phyloP scores from a whole-genome alignment of 1,140 invertebrate genomes.

The Mamestra configurata region DNA sequence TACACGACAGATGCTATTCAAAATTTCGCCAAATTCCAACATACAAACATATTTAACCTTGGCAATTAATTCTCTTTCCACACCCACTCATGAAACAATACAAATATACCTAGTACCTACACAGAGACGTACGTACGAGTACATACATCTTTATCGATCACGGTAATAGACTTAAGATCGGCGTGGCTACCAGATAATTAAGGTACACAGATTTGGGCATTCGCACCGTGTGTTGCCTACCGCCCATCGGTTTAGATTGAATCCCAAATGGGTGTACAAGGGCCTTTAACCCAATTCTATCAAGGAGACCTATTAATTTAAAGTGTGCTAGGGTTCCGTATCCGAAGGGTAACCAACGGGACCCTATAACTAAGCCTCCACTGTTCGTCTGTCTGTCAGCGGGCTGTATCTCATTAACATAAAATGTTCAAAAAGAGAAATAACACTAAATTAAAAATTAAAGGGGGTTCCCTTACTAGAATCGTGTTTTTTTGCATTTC shows the following conservation, averaged over 20 bases:
- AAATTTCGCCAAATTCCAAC: too few species aligned
- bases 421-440: too few species aligned
- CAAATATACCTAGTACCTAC: not conserved
- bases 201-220: constrained; percentile 47
- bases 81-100: not conserved
- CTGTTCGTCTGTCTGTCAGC: too few species aligned
- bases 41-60: too few species aligned
- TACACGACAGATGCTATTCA: too few species aligned
- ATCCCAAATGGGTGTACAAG: constrained; percentile 46
- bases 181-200: constrained; percentile 38
- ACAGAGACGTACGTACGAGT: not conserved
- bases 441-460: too few species aligned
- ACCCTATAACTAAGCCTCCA: too few species aligned
- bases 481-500: too few species aligned
- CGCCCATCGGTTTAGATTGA: constrained; percentile 41
- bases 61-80: too few species aligned
- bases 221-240: constrained; percentile 37
- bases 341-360: too few species aligned
- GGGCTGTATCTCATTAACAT: too few species aligned
- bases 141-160: constrained; percentile 11
- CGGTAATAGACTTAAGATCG: constrained; percentile 37
- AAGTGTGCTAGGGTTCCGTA: not conserved
- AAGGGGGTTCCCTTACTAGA: too few species aligned
- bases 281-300: constrained; percentile 20
- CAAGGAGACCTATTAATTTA: constrained; percentile 17